Evolutionary conservation across 2,797 vertebrate species (phyloP).

Genomic region (Lacerta bilineata): DNA sequence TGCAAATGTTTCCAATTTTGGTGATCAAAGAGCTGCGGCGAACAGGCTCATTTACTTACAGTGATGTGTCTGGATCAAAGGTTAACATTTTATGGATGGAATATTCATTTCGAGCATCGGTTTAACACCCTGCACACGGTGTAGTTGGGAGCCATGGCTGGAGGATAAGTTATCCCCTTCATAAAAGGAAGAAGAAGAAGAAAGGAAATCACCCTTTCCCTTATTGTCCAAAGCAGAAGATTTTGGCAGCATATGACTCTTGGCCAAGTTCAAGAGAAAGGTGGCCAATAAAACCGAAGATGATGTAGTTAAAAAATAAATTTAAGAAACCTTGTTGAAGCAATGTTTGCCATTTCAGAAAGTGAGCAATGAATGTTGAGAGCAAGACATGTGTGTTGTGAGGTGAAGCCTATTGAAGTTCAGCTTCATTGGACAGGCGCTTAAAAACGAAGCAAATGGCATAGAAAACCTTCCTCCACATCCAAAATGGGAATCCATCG

Average conservation of each 20-base stretch:
- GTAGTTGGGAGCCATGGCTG: slow-evolving; percentile 35
- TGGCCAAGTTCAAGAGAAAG: not conserved
- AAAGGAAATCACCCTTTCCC: slow-evolving; percentile 3
- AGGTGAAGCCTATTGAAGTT: not conserved
- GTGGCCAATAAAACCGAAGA: slow-evolving; percentile 26
- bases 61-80: slow-evolving; percentile 71
- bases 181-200: slow-evolving; percentile 1
- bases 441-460: rapidly evolving
- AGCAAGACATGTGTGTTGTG: not conserved
- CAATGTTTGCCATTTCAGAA: not conserved
- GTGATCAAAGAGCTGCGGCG: slow-evolving; percentile 72
- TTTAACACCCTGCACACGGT: slow-evolving; percentile 33
- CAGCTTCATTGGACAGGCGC: rapidly evolving
- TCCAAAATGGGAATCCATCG: not conserved
- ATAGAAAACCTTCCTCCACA: rapidly evolving
- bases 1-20: slow-evolving; percentile 77
- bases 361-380: not conserved
- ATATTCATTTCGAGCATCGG: slow-evolving; percentile 64
- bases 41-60: slow-evolving; percentile 64
- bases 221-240: slow-evolving; percentile 15
- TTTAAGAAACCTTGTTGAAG: not conserved
- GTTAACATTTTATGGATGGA: slow-evolving; percentile 71
- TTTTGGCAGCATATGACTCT: not conserved
- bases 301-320: slow-evolving; percentile 3
- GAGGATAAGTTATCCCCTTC: slow-evolving; percentile 17